Base-by-base conservation (phyloP, 2,113 vertebrate genomes). In the Microcebus griseorufus region DNA sequence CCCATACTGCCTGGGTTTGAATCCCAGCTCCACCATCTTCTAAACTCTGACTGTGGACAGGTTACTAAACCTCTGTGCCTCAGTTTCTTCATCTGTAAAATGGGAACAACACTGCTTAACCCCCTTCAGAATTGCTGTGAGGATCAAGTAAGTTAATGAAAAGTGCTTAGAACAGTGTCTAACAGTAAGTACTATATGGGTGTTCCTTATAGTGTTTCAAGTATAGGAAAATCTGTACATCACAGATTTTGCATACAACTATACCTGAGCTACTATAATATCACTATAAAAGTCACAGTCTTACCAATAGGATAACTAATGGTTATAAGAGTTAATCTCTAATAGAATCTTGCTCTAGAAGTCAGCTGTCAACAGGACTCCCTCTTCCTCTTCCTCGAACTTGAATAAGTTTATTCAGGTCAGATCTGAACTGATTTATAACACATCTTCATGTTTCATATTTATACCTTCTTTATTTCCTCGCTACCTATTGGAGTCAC, bases 191-290 rank as follows among this genome's bases (percentile, higher is more conserved):
- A 5, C 2, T 39, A 11, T 23, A 14, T 11, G 20, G 51, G 34
- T 51, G 39, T n/a, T 9, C 2, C 17, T 60, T 60, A 64, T 2
- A 37, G 37, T 29, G 17, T 25, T 65, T 93, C 62, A 29, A 62
- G 34, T 18, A 8, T 3, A 73, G 73, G 48, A 45, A 86, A 87
- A 25, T 11, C 34, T 5, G 20, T 29, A 51, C 4, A 4, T 45
- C 0, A 2, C 0, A 22, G 55, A 86, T 32, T 70, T 29, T 4
- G 7, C 0, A 2, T 4, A 14, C 53, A 6, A 60, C 25, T 17
- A 51, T 17, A 11, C 27, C 1, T 1, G 23, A 55, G 75, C 23
- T 3, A 9, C 9, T 9, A 10, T 1, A 14, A 5, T 11, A 3
- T 16, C 37, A 37, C 5, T 11, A 0, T 1, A 27, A 51, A 9